A percentile compares a stretch with the other conserved stretches of the same genome.
Conservation (phyloP, 64 coral and sea anemone species). For the Stichodactyla mertensii region DNA sequence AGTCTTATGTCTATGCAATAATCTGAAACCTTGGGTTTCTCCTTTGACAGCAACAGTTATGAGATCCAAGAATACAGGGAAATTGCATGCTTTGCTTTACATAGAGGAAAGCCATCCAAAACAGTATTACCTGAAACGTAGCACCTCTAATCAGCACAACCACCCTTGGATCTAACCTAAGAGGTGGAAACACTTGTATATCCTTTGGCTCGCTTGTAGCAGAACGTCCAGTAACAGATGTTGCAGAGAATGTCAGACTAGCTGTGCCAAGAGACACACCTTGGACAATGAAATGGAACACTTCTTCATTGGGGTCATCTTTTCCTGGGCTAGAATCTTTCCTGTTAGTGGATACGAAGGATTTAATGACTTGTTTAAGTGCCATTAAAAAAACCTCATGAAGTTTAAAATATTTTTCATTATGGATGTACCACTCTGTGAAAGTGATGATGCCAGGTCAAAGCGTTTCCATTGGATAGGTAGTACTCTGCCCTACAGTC, state of each 20-base stretch:
- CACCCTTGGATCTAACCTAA: constrained; percentile 79
- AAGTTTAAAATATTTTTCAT: too few species aligned
- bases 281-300: constrained; percentile 60
- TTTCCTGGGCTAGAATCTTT: constrained; percentile 28
- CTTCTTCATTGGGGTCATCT: constrained; percentile 49
- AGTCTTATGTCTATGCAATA: too few species aligned
- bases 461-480: too few species aligned
- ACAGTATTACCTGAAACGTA: constrained; percentile 76
- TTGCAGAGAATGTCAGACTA: constrained; percentile 78
- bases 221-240: constrained; percentile 43
- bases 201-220: constrained; percentile 89
- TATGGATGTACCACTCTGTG: too few species aligned
- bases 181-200: constrained; percentile 89
- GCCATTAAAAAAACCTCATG: too few species aligned
- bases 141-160: constrained; percentile 77
- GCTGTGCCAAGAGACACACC: constrained; percentile 81
- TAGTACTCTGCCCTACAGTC: too few species aligned
- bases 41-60: too few species aligned
- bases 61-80: too few species aligned
- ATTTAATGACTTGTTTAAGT: too few species aligned
- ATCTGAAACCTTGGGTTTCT: too few species aligned
- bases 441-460: too few species aligned
- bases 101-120: background rate
- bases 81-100: too few species aligned
- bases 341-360: background rate